phyloP scores from a whole-genome alignment of 2,113 vertebrate genomes.

The Pelobates fuscus region DNA sequence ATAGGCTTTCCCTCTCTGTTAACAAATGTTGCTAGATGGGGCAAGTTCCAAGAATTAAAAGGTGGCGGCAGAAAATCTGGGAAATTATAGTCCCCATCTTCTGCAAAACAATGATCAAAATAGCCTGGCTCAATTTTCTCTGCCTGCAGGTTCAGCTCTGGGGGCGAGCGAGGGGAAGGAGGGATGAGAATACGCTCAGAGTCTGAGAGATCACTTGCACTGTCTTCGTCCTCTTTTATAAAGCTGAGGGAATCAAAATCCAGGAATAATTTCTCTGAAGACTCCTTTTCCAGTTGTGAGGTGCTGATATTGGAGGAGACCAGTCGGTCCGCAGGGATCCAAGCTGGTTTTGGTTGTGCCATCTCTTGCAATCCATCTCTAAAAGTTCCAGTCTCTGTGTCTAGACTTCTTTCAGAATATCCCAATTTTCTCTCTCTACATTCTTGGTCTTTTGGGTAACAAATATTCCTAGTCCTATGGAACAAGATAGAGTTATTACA shows the following conservation, averaged over 20 bases:
- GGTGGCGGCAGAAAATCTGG: conserved; percentile 87
- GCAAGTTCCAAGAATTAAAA: conserved; percentile 85
- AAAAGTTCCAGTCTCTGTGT: no score
- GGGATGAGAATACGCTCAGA: conserved; percentile 73
- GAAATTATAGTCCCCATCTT: conserved; percentile 64
- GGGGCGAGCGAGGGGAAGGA: conserved; percentile 65
- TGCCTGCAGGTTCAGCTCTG: conserved; percentile 79
- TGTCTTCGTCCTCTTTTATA: conserved; percentile 77
- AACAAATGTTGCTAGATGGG: conserved; percentile 72
- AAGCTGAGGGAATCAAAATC: conserved; percentile 64
- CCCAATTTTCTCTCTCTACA: conserved; percentile 52
- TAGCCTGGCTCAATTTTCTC: conserved; percentile 73
- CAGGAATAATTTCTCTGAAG: conserved; percentile 60
- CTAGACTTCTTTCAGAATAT: background rate
- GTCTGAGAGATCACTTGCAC: conserved; percentile 87
- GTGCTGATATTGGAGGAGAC: conserved; percentile 32
- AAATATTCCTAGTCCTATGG: conserved; percentile 49
- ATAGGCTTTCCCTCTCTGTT: conserved; percentile 65
- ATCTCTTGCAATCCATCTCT: background rate
- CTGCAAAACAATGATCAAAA: conserved; percentile 54
- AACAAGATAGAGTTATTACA: conserved; percentile 14
- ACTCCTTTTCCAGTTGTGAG: conserved; percentile 24
- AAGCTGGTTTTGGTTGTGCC: conserved; percentile 15
- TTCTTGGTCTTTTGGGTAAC: conserved; percentile 53
- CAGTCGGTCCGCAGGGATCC: background rate